Base-by-base conservation (phyloP, 2,113 vertebrate species). In the Dasyornis broadbenti region DNA sequence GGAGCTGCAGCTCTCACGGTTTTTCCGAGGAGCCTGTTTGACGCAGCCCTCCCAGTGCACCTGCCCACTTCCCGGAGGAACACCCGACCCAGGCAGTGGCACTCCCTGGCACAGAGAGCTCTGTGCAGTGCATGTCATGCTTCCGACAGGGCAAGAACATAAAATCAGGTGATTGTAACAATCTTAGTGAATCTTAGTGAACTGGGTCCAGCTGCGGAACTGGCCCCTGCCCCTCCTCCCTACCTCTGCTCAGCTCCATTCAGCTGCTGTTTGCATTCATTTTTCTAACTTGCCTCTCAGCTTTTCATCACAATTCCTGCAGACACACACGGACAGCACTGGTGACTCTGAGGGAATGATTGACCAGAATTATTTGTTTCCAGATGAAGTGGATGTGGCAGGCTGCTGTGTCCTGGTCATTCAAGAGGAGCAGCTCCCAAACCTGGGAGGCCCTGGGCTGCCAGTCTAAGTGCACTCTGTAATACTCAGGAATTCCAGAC, bases 71-170 rank as follows among this genome's bases (percentile, higher is more conserved):
- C 39, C 33, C 28, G 20, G 54, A 69, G 19, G 61, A 68, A 37
- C 18, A 5, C 63, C 33, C 7, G 1, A 23, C 22, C 39, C 45
- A 33, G 45, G 10, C 37, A 37, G 6, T 4, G 2, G 33, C 45
- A 37, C 27, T 44, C 31, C 72, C 71, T 22, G 45, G 53, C 52
- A 30, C 9, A 31, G 31, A 59, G 21, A 68, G 33, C 54, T 69
- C 45, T 0, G 0, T 28, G 33, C 39, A 61, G 39, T 7, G 39
- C 15, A 39, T 2, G 0, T 5, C 4, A 0, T 23, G 54, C 64
- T 78, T 39, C 0, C 0, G 33, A 39, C 18, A n/a, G 10, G 33
- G 39, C 73, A 61, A 78, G 45, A 61, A 69, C 15, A n/a, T 9
- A 20, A 77, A 77, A 28, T 8, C 54, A 27, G 33, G 14, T 37